phyloP scores from a whole-genome alignment of 2,113 vertebrate genomes.

The Junco hyemalis region DNA sequence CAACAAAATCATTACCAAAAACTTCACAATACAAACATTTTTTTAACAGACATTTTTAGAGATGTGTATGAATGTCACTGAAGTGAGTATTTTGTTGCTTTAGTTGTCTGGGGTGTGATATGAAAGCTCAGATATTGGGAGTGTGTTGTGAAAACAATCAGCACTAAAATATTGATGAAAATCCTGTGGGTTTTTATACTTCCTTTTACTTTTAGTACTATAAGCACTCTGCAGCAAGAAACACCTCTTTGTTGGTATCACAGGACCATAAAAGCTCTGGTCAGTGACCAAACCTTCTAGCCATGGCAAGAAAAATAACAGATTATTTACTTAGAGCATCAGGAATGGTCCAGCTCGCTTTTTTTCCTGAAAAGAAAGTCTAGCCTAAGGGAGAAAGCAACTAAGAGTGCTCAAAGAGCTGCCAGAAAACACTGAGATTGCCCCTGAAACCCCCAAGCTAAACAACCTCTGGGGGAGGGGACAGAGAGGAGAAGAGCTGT shows the following conservation, averaged over 20 bases:
- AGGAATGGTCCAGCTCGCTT: background rate
- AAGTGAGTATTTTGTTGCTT: background rate
- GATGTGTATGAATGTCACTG: background rate
- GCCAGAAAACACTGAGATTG: background rate
- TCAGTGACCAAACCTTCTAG: background rate
- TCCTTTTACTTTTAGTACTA: background rate
- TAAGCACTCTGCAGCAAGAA: background rate
- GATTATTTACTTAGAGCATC: background rate
- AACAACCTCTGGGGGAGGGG: background rate
- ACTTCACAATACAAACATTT: background rate
- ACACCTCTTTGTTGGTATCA: background rate
- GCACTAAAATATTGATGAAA: background rate
- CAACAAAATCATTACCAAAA: background rate
- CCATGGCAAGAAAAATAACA: accelerated
- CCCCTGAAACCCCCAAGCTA: background rate
- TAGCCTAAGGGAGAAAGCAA: background rate
- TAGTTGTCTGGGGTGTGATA: background rate
- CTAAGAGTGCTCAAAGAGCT: background rate
- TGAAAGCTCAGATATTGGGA: background rate
- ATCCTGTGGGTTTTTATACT: background rate
- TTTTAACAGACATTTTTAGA: background rate
- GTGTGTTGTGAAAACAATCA: background rate
- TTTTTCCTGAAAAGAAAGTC: background rate
- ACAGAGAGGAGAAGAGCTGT: background rate
- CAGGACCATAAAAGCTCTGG: background rate